phyloP scores from a whole-genome alignment of 2,113 vertebrate genomes.

The Nothocercus julius region DNA sequence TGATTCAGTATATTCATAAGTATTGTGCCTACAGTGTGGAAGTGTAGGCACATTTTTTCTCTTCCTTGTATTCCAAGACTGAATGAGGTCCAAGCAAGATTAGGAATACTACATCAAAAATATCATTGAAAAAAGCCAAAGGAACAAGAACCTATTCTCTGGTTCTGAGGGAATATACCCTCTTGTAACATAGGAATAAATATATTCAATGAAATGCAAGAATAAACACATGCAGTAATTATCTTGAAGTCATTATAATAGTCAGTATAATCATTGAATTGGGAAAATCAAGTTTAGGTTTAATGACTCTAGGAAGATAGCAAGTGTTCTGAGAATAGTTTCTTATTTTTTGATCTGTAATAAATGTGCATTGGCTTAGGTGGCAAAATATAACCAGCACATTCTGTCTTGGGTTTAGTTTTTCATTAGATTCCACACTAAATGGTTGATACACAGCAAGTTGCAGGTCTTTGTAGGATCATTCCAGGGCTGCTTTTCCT shows the following conservation, averaged over 20 bases:
- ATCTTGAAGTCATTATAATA: neutral
- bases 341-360: neutral
- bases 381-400: neutral
- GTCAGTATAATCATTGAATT: neutral
- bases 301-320: neutral
- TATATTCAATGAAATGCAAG: neutral
- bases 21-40: neutral
- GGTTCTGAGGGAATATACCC: neutral
- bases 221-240: neutral
- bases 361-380: neutral
- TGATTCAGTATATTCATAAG: neutral
- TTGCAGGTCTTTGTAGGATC: neutral
- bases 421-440: neutral
- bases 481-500: neutral
- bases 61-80: neutral
- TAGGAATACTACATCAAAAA: neutral
- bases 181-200: neutral
- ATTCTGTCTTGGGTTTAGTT: neutral
- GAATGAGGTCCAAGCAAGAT: neutral
- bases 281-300: neutral
- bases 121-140: neutral
- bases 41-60: neutral
- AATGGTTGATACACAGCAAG: neutral
- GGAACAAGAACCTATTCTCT: neutral
- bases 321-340: neutral